A percentile compares a stretch with the other conserved stretches of the same genome.
phyloP scores from a whole-genome alignment of 2,888 invertebrate genomes.

The Ceriagrion tenellum region DNA sequence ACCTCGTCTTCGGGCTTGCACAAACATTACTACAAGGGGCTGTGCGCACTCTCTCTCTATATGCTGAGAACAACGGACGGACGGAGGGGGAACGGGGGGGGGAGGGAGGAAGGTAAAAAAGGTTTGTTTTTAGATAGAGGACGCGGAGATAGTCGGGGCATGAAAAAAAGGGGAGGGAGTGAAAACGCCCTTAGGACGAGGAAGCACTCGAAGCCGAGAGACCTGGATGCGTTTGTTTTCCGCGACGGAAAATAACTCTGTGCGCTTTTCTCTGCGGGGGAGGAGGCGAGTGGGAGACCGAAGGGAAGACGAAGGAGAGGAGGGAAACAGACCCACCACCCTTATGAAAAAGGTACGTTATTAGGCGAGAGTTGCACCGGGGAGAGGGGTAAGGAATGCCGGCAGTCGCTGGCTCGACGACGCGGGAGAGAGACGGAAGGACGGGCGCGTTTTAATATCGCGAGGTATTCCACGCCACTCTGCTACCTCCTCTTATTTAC shows the following conservation, averaged over 20 bases:
- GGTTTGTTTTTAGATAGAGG: neutral
- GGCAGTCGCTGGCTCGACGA: neutral
- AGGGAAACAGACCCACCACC: neutral
- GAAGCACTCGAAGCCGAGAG: neutral
- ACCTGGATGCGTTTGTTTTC: neutral
- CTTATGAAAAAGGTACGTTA: neutral
- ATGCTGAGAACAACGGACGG: too few species aligned
- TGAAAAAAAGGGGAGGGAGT: neutral
- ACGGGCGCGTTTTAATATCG: conserved; percentile 8
- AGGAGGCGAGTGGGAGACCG: neutral
- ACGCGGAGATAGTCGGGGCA: neutral
- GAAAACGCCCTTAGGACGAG: neutral
- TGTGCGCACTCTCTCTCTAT: neutral
- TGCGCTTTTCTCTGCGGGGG: neutral
- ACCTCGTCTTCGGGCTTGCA: neutral
- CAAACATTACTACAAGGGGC: neutral
- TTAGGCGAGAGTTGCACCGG: neutral
- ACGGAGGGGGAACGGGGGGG: too few species aligned
- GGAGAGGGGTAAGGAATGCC: neutral
- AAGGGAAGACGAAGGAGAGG: neutral
- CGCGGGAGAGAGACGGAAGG: neutral
- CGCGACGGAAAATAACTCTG: neutral
- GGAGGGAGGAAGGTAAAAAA: neutral
- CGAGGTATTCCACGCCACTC: neutral
- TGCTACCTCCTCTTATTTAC: neutral